Evolutionary conservation across 2,113 vertebrate genomes (phyloP).

Genomic region (Phalacrocorax pelagicus): DNA sequence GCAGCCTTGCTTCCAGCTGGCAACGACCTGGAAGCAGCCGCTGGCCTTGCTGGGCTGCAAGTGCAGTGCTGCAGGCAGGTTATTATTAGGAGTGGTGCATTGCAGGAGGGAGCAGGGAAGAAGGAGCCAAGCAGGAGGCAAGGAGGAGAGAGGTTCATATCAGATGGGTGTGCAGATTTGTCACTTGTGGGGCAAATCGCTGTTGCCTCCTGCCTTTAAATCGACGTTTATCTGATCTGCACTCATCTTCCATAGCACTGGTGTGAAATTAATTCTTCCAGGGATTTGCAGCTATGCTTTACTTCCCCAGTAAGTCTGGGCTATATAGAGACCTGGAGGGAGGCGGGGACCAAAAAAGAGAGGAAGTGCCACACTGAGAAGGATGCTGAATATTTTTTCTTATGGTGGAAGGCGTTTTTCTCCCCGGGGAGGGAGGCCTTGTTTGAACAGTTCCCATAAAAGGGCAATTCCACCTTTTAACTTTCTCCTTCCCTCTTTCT

Average conservation of each 20-base stretch:
- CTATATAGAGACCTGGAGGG: background rate
- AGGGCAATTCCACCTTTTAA: conserved; percentile 2
- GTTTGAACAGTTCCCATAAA: conserved; percentile 33
- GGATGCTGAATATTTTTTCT: conserved; percentile 9
- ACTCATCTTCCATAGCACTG: rapidly evolving
- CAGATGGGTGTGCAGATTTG: background rate
- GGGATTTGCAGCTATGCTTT: background rate
- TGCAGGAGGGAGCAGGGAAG: conserved; percentile 56
- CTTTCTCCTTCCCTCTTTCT: background rate
- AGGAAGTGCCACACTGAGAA: background rate
- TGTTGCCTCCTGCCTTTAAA: background rate
- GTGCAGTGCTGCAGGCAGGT: conserved; percentile 61
- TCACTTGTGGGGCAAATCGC: rapidly evolving
- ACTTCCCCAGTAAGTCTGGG: background rate
- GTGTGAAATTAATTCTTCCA: background rate
- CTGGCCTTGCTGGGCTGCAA: background rate
- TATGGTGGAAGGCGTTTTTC: background rate
- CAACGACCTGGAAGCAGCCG: background rate
- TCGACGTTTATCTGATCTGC: rapidly evolving
- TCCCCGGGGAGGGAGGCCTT: background rate
- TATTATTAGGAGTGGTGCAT: conserved; percentile 80
- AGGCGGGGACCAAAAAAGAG: background rate
- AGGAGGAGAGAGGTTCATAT: rapidly evolving
- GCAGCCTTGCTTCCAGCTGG: background rate
- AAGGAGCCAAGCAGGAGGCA: background rate